Evolutionary conservation across 2,113 vertebrate genomes (phyloP).

Genomic region (Cavia porcellus): DNA sequence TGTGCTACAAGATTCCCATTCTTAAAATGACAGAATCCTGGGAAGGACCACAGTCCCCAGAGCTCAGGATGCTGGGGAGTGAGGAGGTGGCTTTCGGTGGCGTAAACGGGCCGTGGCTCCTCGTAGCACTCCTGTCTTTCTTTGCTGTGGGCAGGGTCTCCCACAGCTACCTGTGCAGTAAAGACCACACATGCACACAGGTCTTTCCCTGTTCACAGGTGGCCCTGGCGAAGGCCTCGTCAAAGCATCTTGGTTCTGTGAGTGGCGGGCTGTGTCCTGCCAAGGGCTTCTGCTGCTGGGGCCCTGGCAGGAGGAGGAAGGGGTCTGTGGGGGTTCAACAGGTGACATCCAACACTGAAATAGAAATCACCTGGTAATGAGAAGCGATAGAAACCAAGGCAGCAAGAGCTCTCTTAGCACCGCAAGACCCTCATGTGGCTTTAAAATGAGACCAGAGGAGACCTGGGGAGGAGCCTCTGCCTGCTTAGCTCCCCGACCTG

Average conservation of each 20-base stretch:
- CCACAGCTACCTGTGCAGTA: neutral
- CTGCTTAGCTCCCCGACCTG: neutral
- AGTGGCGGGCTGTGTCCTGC: too few species aligned
- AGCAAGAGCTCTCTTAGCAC: neutral
- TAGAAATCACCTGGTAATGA: conserved; percentile 20
- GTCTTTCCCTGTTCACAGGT: neutral
- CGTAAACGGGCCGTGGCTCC: neutral
- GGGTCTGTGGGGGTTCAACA: neutral
- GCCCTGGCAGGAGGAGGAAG: neutral
- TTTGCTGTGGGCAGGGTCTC: too few species aligned
- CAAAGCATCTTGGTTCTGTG: neutral
- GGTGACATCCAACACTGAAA: neutral
- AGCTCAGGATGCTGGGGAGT: neutral
- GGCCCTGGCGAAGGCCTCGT: too few species aligned
- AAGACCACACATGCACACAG: too few species aligned
- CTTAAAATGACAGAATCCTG: neutral
- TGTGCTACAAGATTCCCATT: neutral
- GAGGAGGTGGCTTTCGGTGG: neutral
- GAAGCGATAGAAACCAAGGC: neutral
- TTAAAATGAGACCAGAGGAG: neutral
- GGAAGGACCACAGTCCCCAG: too few species aligned
- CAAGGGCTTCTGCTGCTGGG: neutral
- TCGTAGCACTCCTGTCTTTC: too few species aligned
- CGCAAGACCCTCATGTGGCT: conserved; percentile 6
- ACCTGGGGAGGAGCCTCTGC: neutral